Evolutionary conservation across 1,140 invertebrate genomes (phyloP).

Genomic region (Archivesica marissinica): DNA sequence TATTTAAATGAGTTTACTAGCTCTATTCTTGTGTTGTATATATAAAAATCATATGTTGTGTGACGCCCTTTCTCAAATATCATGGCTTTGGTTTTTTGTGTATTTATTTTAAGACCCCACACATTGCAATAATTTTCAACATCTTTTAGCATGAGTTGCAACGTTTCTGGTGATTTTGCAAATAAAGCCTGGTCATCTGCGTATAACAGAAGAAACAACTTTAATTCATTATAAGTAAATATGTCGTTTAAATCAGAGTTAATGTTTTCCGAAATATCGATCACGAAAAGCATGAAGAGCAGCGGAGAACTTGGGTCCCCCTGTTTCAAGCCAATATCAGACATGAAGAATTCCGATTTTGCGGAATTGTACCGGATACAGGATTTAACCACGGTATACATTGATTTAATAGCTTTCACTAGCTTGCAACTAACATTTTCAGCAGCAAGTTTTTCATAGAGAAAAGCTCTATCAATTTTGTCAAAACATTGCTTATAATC

Average conservation of each 20-base stretch:
- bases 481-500: conserved; percentile 2
- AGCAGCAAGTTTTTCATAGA: not conserved
- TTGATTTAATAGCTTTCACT: conserved; percentile 3
- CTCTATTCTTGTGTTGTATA: not conserved
- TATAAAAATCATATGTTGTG: not conserved
- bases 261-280: not conserved
- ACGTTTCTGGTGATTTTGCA: not conserved
- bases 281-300: conserved; percentile 6
- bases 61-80: conserved; percentile 1
- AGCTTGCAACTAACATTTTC: not conserved
- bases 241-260: not conserved
- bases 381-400: not conserved
- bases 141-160: conserved; percentile 1
- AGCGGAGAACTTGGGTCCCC: not conserved
- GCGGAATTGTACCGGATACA: not conserved
- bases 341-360: not conserved
- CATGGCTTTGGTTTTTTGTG: conserved; percentile 17
- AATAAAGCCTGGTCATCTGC: not conserved
- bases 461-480: not conserved
- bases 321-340: not conserved
- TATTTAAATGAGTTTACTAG: conserved; percentile 10
- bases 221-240: not conserved
- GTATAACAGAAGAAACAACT: not conserved
- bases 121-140: conserved; percentile 17
- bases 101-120: conserved; percentile 39